Evolutionary conservation across 2,888 invertebrate species (phyloP).

Genomic region (Oeneis ivallda): DNA sequence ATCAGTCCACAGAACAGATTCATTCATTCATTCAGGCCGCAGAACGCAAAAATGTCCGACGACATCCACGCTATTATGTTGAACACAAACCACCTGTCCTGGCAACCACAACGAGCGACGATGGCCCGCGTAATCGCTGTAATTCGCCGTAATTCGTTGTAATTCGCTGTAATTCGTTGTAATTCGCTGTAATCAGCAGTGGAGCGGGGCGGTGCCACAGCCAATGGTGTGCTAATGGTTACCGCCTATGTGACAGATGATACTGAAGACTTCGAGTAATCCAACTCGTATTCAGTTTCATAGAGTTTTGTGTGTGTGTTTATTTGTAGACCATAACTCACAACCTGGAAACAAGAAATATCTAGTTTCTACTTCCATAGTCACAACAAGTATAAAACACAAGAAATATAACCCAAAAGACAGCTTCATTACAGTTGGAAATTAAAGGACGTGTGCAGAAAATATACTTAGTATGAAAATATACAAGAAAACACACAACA

Average conservation of each 20-base stretch:
- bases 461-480: too few species aligned
- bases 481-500: too few species aligned
- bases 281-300: conserved; percentile 8
- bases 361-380: too few species aligned
- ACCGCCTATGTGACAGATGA: conserved; percentile 36
- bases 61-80: conserved; percentile 22
- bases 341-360: too few species aligned
- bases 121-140: conserved; percentile 45
- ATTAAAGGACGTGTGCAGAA: too few species aligned
- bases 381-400: too few species aligned
- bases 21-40: background rate
- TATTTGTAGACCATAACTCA: too few species aligned
- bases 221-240: conserved; percentile 49
- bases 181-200: conserved; percentile 35
- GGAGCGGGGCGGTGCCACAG: conserved; percentile 37
- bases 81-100: conserved; percentile 34
- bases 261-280: conserved; percentile 21
- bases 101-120: conserved; percentile 37
- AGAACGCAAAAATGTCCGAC: conserved; percentile 23
- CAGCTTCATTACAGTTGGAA: too few species aligned
- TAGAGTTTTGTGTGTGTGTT: background rate
- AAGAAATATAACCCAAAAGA: too few species aligned
- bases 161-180: conserved; percentile 27
- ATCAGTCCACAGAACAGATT: too few species aligned
- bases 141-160: conserved; percentile 43